Evolutionary conservation across 2,113 vertebrate species (phyloP).

Genomic region (Cavia porcellus): DNA sequence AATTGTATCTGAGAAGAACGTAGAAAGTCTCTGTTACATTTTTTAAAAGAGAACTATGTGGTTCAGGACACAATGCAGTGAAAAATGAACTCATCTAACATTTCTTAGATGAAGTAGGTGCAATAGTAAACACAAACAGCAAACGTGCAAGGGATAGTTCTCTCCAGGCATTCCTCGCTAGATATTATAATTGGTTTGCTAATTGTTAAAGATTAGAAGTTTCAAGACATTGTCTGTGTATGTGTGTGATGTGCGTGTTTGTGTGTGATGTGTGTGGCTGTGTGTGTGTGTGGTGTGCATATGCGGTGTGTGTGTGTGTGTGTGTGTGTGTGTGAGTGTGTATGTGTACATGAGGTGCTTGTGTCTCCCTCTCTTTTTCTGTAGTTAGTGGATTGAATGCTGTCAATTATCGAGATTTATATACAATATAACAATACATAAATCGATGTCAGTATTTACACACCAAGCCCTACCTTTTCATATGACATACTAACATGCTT

Average conservation of each 20-base stretch:
- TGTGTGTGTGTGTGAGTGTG: no score
- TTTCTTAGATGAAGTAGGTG: neutral
- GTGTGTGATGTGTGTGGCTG: no score
- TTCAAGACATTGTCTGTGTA: neutral
- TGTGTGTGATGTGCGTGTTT: neutral
- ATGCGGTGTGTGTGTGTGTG: no score
- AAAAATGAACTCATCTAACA: neutral
- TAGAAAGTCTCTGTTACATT: neutral
- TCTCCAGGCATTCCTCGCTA: neutral
- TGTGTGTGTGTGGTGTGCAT: no score
- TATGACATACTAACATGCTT: neutral
- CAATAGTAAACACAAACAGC: neutral
- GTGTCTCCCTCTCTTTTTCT: neutral
- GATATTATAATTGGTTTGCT: neutral
- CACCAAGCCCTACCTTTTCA: neutral
- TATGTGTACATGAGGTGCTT: no score
- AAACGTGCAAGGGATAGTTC: neutral
- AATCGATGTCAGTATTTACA: neutral
- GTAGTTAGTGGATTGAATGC: neutral
- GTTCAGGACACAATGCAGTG: neutral
- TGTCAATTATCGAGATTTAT: neutral
- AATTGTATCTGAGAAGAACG: neutral
- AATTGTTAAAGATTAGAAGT: neutral
- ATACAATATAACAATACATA: neutral
- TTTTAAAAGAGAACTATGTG: neutral